Percentiles rank a stretch among this genome's conserved stretches.
Conservation (phyloP, 2,113 vertebrate genomes). For the Suricata suricatta region DNA sequence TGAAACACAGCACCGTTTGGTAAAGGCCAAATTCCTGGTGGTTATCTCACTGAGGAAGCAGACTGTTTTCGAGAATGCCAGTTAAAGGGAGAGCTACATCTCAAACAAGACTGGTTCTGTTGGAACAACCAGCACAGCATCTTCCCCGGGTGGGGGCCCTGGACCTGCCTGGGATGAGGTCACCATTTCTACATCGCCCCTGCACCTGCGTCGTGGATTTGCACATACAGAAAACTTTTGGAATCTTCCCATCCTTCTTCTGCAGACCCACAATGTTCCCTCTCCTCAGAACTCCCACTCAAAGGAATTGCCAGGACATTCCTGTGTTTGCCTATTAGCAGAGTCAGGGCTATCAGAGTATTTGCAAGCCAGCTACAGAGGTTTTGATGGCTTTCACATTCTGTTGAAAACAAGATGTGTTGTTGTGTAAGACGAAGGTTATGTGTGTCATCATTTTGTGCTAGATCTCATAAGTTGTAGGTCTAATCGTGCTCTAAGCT, state of each 20-base stretch:
- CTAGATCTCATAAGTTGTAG: conserved; percentile 8
- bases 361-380: conserved; percentile 62
- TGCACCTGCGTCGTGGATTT: neutral
- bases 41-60: conserved; percentile 29
- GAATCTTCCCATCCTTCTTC: neutral
- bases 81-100: neutral
- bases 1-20: conserved; percentile 50
- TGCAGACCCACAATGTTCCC: neutral
- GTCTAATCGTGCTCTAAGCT: neutral
- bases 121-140: neutral
- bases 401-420: conserved; percentile 49
- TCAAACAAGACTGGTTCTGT: neutral
- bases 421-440: conserved; percentile 56
- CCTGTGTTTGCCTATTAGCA: conserved; percentile 59
- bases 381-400: conserved; percentile 56
- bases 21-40: conserved; percentile 51
- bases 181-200: neutral
- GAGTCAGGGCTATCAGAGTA: conserved; percentile 53
- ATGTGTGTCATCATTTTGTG: conserved; percentile 36
- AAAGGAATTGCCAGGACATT: conserved; percentile 55
- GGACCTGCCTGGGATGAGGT: neutral
- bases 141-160: neutral
- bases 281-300: conserved; percentile 65
- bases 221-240: neutral
- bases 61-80: conserved; percentile 30